phyloP scores from a whole-genome alignment of 2,797 vertebrate species.

The Podarcis siculus region DNA sequence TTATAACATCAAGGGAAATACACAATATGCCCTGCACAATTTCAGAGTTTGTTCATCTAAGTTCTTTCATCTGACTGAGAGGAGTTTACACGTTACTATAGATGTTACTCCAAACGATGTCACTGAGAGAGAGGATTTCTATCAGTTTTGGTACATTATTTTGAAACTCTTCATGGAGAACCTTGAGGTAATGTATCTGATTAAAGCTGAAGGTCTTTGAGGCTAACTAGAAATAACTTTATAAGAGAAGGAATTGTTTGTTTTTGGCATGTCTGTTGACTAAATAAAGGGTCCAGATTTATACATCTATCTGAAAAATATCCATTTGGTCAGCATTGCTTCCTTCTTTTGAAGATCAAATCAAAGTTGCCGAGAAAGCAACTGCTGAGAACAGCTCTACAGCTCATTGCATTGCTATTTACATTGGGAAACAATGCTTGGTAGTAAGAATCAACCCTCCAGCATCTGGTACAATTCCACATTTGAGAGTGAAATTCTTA shows the following conservation, averaged over 20 bases:
- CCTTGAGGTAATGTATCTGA: neutral
- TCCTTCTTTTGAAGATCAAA: conserved; percentile 20
- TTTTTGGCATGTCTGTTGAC: fast-evolving
- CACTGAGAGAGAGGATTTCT: neutral
- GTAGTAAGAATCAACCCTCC: neutral
- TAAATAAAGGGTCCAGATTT: neutral
- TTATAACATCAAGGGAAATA: neutral
- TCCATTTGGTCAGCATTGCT: neutral
- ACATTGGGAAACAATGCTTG: neutral
- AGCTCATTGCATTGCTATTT: neutral
- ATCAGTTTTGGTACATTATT: neutral
- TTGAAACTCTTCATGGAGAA: neutral
- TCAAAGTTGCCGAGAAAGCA: neutral
- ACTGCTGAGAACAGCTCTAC: neutral
- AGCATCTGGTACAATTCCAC: neutral
- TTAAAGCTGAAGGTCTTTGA: neutral
- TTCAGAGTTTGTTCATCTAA: neutral
- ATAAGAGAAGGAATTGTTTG: conserved; percentile 19
- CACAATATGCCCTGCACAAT: neutral
- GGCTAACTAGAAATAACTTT: neutral
- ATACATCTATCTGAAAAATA: neutral
- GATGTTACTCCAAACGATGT: neutral
- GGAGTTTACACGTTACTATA: neutral
- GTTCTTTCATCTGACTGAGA: neutral
- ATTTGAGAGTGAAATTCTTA: neutral